Conservation (phyloP, 2,113 vertebrate genomes). For the Epinephelus cyanopodus region DNA sequence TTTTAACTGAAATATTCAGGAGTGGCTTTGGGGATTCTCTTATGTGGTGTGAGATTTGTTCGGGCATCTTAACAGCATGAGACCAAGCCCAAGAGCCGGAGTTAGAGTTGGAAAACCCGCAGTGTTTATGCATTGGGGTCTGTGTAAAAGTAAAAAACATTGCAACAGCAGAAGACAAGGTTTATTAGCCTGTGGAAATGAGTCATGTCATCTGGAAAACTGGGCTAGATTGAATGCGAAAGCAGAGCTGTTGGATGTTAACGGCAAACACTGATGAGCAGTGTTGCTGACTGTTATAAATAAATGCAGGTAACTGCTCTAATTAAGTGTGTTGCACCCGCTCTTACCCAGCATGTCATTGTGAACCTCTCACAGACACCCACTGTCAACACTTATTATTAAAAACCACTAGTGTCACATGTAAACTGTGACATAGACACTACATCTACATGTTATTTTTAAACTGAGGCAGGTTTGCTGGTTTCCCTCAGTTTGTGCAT, state of each 20-base stretch:
- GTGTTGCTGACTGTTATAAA: neutral
- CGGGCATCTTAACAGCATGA: neutral
- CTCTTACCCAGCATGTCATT: slow-evolving; percentile 10
- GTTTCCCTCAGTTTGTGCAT: slow-evolving; percentile 31
- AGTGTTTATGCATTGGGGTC: neutral
- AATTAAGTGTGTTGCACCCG: neutral
- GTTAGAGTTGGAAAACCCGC: neutral
- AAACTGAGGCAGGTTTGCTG: neutral
- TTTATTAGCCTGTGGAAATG: neutral
- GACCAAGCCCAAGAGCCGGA: neutral
- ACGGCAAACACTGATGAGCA: neutral
- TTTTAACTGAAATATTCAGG: neutral
- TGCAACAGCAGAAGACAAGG: neutral
- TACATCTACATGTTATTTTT: neutral
- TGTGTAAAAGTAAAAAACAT: neutral
- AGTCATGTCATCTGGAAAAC: neutral
- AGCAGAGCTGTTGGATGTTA: neutral
- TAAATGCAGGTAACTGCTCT: neutral
- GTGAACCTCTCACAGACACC: neutral
- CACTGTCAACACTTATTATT: neutral
- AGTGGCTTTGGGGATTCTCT: neutral
- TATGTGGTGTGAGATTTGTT: neutral
- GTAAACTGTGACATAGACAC: neutral
- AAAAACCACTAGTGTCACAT: neutral
- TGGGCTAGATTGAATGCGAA: neutral